These are phyloP conservation scores for Centropristis striata DNA, from an alignment of 2,113 vertebrate genomes.

Conservation along the genomic window DNA sequence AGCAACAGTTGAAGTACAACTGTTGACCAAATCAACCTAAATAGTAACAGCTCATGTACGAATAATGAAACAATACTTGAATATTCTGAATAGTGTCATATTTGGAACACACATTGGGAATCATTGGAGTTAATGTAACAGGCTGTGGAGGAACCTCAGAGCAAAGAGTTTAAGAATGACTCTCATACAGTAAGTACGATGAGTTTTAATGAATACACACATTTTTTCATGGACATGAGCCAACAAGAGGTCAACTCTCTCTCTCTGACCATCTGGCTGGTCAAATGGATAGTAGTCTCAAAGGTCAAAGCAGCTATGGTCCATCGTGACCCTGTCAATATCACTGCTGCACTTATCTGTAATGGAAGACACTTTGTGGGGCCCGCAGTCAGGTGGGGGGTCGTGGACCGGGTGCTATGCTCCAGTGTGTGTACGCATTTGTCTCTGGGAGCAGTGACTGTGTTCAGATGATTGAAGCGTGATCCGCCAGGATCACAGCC, in stretches of 20 bases:
- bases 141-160: too few species aligned
- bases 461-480: conserved; percentile 41
- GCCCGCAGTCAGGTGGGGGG: conserved; percentile 47
- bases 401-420: not conserved
- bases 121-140: too few species aligned
- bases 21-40: too few species aligned
- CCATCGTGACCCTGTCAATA: conserved; percentile 69
- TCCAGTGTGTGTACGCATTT: conserved; percentile 19
- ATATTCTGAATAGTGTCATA: too few species aligned
- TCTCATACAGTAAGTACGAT: not conserved
- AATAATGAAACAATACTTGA: too few species aligned
- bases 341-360: conserved; percentile 74
- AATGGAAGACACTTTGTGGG: conserved; percentile 73
- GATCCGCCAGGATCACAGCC: conserved; percentile 29
- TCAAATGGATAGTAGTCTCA: conserved; percentile 49
- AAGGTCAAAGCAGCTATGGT: conserved; percentile 63
- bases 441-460: conserved; percentile 34
- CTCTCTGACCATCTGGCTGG: conserved; percentile 64
- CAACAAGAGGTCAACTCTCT: not conserved
- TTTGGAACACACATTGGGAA: too few species aligned
- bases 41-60: too few species aligned
- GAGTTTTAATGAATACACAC: not conserved
- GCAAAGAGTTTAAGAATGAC: too few species aligned
- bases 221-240: not conserved
- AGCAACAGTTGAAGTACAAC: too few species aligned